Evolutionary conservation across 2,113 vertebrate genomes (phyloP).

Genomic region (Prinia subflava): DNA sequence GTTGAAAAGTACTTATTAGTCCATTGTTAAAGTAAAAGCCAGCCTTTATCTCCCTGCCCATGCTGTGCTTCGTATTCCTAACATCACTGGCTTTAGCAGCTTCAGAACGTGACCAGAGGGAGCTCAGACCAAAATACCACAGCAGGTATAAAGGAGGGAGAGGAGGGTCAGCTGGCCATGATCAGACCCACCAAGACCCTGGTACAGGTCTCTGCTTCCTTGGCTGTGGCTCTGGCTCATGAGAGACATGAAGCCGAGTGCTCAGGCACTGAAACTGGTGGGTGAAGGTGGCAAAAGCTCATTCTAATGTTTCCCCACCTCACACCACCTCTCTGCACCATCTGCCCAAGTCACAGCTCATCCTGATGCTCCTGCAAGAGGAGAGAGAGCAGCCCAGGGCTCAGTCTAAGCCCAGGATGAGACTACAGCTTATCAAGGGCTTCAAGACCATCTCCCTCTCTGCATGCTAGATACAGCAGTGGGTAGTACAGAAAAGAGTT

Average conservation of each 20-base stretch:
- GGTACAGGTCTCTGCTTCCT: neutral
- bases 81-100: neutral
- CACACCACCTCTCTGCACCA: neutral
- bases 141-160: neutral
- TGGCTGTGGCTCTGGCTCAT: neutral
- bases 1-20: neutral
- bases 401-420: neutral
- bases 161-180: neutral
- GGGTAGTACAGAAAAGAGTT: neutral
- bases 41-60: neutral
- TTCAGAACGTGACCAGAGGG: neutral
- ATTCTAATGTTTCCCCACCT: neutral
- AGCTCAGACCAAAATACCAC: neutral
- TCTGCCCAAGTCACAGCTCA: neutral
- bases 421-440: accelerated
- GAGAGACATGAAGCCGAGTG: accelerated
- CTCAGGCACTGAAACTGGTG: neutral
- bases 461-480: neutral
- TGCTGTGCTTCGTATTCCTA: neutral
- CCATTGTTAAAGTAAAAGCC: neutral
- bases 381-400: neutral
- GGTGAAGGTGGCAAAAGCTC: neutral
- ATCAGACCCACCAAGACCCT: neutral
- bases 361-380: neutral
- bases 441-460: neutral